Conservation (phyloP, 2,888 invertebrate genomes). For the Mactromeris polynyma region DNA sequence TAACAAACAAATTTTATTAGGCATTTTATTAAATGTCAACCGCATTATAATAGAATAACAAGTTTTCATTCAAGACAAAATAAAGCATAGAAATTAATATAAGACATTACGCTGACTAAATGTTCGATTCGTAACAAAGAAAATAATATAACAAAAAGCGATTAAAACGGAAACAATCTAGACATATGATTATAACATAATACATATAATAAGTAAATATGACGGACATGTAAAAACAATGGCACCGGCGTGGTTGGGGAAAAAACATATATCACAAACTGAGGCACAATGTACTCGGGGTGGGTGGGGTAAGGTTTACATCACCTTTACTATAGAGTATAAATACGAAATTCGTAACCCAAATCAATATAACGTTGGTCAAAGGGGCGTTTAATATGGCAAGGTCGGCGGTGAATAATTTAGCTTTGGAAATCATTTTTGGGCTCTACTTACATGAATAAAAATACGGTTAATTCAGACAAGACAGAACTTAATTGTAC, state of each 20-base stretch:
- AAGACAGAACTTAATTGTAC: no score
- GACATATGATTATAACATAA: not conserved
- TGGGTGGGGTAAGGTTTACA: not conserved
- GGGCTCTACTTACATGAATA: no score
- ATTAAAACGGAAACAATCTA: not conserved
- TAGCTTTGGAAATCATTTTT: no score
- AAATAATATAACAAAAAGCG: not conserved
- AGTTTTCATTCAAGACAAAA: not conserved
- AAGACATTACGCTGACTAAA: slow-evolving; percentile 7
- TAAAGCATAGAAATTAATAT: not conserved
- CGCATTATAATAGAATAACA: not conserved
- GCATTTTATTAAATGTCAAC: slow-evolving; percentile 11
- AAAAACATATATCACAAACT: not conserved
- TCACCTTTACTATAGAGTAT: not conserved
- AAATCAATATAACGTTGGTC: no score
- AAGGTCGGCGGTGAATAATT: no score
- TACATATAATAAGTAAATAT: not conserved
- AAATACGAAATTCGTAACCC: no score
- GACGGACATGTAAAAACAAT: not conserved
- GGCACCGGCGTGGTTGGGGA: not conserved
- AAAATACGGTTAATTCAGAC: no score
- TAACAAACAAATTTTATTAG: not conserved
- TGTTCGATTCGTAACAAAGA: not conserved
- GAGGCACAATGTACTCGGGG: not conserved
- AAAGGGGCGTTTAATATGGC: no score